Conservation (phyloP, 1,140 invertebrate genomes). For the Tyrophagus putrescentiae region DNA sequence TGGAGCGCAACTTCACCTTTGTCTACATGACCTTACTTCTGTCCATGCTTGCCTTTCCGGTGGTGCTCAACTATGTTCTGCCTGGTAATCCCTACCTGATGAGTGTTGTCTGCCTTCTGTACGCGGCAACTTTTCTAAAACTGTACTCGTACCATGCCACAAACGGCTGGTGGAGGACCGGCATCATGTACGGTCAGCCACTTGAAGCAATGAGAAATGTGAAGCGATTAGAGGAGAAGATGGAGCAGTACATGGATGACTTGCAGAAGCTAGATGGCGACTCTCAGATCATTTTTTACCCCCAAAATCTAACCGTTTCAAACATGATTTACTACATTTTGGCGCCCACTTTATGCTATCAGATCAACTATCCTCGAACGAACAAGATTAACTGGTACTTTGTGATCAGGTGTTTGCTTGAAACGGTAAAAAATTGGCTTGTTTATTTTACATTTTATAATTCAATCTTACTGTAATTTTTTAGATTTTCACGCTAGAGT, state of each 20-base stretch:
- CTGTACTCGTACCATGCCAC: constrained; percentile 6
- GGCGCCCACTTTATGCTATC: constrained; percentile 2
- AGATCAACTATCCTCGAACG: not conserved
- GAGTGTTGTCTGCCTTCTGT: not conserved
- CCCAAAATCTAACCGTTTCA: not conserved
- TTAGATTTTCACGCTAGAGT: not conserved
- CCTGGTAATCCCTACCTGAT: constrained; percentile 8
- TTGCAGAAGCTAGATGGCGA: not conserved
- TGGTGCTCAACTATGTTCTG: not conserved
- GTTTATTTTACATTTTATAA: not conserved
- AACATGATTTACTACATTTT: not conserved
- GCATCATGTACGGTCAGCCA: not conserved
- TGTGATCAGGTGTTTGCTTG: constrained; percentile 6
- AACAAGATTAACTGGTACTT: not conserved
- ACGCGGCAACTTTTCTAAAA: not conserved
- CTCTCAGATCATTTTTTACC: not conserved
- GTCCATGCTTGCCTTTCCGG: not conserved
- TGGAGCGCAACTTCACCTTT: no score
- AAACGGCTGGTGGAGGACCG: constrained; percentile 2
- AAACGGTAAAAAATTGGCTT: not conserved
- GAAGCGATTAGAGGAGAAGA: not conserved
- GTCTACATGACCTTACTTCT: not conserved
- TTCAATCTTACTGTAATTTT: not conserved
- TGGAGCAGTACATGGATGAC: not conserved
- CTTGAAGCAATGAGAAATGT: not conserved